These are phyloP conservation scores for Hafferia zeledoni DNA, from an alignment of 2,797 vertebrate genomes.

Conservation along the genomic window DNA sequence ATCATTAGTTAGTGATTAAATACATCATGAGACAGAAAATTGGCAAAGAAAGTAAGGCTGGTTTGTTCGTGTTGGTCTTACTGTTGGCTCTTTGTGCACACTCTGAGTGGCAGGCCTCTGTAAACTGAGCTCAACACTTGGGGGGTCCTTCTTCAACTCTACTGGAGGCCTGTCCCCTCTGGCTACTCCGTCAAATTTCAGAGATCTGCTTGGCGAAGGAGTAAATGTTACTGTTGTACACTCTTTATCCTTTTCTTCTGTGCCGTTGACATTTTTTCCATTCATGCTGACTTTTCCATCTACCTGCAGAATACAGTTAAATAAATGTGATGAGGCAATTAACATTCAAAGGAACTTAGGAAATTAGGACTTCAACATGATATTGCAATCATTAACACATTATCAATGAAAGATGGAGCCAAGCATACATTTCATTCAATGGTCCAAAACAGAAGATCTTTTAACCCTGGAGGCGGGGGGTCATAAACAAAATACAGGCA, in stretches of 20 bases:
- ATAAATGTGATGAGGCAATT: constrained; percentile 21
- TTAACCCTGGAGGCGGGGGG: not conserved
- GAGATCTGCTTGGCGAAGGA: constrained; percentile 70
- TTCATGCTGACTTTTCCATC: constrained; percentile 86
- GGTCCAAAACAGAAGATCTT: not conserved
- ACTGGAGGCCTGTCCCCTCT: constrained; percentile 40
- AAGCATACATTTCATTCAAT: not conserved
- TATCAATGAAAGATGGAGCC: not conserved
- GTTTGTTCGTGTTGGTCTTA: constrained; percentile 69
- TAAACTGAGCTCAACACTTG: constrained; percentile 73
- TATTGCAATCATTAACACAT: not conserved
- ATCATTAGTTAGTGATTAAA: constrained; percentile 50
- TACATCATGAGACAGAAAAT: constrained; percentile 37
- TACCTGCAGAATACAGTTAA: constrained; percentile 73
- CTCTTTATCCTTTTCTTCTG: constrained; percentile 72
- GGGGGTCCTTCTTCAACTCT: constrained; percentile 69
- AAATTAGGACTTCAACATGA: not conserved
- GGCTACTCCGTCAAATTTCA: constrained; percentile 72
- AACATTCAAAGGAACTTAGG: not conserved
- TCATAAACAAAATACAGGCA: constrained; percentile 8
- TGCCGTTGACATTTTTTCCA: constrained; percentile 75
- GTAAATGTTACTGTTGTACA: not conserved
- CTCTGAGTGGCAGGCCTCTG: constrained; percentile 70
- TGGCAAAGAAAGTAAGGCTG: constrained; percentile 53
- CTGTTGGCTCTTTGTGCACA: constrained; percentile 67